phyloP scores from a whole-genome alignment of 2,888 invertebrate genomes.

The Sepiola atlantica region DNA sequence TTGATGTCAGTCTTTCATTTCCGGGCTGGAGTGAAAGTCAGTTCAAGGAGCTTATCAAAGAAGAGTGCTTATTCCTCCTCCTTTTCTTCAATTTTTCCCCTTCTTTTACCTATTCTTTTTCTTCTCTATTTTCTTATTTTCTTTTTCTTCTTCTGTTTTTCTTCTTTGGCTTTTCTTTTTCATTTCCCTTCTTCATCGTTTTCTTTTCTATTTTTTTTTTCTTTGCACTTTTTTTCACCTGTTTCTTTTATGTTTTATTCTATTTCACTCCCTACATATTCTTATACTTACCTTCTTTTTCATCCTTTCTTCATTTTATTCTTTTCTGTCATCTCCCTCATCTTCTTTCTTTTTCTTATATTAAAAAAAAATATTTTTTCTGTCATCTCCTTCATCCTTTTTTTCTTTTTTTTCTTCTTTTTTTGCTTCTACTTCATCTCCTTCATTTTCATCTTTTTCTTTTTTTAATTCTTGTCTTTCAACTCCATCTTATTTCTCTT shows the following conservation, averaged over 20 bases:
- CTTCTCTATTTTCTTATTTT: background rate
- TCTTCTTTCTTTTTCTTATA: too few relatives aligned
- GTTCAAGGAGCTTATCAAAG: too few relatives aligned
- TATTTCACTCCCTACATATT: background rate
- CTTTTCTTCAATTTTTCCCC: too few relatives aligned
- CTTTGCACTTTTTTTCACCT: background rate
- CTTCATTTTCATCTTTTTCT: too few relatives aligned
- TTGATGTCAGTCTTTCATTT: too few relatives aligned
- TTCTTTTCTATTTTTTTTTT: background rate
- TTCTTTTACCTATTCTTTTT: background rate
- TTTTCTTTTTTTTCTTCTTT: background rate
- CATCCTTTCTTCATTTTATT: background rate
- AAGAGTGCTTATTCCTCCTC: too few relatives aligned
- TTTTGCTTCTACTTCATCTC: too few relatives aligned
- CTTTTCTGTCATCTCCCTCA: background rate
- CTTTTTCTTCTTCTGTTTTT: background rate
- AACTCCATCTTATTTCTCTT: background rate
- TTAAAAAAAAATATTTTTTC: too few relatives aligned
- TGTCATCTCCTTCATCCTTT: background rate
- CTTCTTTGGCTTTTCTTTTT: rapidly evolving
- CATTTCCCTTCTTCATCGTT: background rate
- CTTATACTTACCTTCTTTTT: background rate
- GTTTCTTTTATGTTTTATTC: too few relatives aligned
- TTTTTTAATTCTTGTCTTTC: too few relatives aligned
- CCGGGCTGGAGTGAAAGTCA: too few relatives aligned